Evolutionary conservation across 2,113 vertebrate species (phyloP).

Genomic region (Eublepharis macularius): DNA sequence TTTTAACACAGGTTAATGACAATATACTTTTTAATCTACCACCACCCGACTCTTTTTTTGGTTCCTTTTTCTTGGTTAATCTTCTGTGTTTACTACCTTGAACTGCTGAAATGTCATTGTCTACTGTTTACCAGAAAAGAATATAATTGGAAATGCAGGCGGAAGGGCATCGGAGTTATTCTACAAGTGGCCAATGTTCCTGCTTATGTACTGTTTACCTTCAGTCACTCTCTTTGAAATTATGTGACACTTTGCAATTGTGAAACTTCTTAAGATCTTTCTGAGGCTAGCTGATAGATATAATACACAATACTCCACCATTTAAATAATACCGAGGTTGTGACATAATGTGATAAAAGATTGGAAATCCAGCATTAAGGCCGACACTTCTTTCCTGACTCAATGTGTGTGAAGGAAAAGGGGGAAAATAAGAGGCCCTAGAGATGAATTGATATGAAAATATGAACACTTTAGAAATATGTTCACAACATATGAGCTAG

Average conservation of each 20-base stretch:
- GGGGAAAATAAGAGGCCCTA: conserved; percentile 1
- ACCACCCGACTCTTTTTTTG: conserved; percentile 36
- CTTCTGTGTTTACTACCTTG: conserved; percentile 39
- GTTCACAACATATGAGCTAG: background rate
- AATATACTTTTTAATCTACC: conserved; percentile 65
- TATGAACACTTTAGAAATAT: conserved; percentile 2
- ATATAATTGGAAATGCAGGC: conserved; percentile 11
- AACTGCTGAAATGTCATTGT: conserved; percentile 33
- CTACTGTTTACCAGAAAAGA: conserved; percentile 45
- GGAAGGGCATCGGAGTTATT: conserved; percentile 16
- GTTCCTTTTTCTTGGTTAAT: conserved; percentile 31
- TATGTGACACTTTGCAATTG: conserved; percentile 30
- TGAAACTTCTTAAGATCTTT: conserved; percentile 31
- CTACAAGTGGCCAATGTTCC: conserved; percentile 25
- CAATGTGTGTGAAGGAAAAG: background rate
- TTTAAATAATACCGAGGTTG: conserved; percentile 28
- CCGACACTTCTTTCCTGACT: conserved; percentile 17
- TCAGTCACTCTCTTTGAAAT: conserved; percentile 32
- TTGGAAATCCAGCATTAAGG: conserved; percentile 13
- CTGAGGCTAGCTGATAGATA: conserved; percentile 25
- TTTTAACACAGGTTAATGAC: conserved; percentile 65
- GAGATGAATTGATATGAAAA: conserved; percentile 38
- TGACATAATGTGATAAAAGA: conserved; percentile 36
- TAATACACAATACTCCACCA: conserved; percentile 22
- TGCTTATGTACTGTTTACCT: conserved; percentile 22